phyloP scores from a whole-genome alignment of 2,797 vertebrate genomes.

The Melopsittacus undulatus region DNA sequence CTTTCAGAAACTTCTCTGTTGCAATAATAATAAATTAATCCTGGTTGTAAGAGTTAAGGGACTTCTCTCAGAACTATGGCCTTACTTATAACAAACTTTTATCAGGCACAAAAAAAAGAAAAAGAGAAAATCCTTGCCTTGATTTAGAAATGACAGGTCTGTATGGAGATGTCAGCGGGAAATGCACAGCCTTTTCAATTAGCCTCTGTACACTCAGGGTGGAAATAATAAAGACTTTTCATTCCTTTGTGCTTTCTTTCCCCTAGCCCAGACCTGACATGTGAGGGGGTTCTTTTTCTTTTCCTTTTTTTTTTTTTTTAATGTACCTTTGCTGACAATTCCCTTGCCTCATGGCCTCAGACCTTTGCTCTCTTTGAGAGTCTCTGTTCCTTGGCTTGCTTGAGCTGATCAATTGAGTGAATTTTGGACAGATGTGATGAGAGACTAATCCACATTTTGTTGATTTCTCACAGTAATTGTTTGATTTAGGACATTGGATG shows the following conservation, averaged over 20 bases:
- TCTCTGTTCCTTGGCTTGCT: not conserved
- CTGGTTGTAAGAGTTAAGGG: not conserved
- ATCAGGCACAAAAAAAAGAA: not conserved
- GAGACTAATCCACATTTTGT: not conserved
- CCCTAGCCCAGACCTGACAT: not conserved
- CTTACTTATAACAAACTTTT: accelerated
- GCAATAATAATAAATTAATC: not conserved
- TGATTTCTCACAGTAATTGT: not conserved
- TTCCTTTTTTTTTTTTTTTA: not conserved
- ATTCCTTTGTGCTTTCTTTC: not conserved
- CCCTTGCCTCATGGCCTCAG: accelerated
- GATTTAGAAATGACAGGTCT: not conserved
- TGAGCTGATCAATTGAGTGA: not conserved
- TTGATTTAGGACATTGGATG: not conserved
- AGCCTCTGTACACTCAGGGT: not conserved
- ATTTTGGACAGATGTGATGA: not conserved
- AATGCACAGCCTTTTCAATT: not conserved
- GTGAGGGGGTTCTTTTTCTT: not conserved
- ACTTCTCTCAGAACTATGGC: not conserved
- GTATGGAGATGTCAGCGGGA: not conserved
- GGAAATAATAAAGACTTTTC: not conserved
- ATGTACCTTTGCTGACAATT: not conserved
- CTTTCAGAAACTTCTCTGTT: not conserved
- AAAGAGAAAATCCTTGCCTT: not conserved
- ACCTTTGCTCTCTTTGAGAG: not conserved